Conservation (phyloP, 2,113 vertebrate species). For the Ornithorhynchus anatinus region DNA sequence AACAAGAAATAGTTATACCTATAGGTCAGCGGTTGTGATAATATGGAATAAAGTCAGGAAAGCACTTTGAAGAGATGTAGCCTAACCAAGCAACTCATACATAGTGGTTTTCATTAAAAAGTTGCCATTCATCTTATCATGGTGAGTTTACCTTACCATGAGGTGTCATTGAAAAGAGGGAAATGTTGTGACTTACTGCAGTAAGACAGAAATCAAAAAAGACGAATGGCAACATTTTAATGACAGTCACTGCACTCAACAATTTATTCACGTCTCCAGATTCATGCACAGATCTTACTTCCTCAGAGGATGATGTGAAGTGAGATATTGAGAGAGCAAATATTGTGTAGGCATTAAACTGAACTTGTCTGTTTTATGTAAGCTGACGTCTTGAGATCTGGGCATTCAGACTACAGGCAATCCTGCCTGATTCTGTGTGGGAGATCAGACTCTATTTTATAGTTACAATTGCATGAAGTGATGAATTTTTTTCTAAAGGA, state of each 20-base stretch:
- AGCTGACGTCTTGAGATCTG: too few relatives aligned
- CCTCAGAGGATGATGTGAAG: constrained; percentile 8
- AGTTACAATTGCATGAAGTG: too few relatives aligned
- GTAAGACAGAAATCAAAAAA: constrained; percentile 46
- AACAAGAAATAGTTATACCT: constrained; percentile 42
- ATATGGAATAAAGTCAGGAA: constrained; percentile 42
- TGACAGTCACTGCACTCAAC: constrained; percentile 34
- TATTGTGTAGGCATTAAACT: neutral
- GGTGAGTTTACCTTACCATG: constrained; percentile 61
- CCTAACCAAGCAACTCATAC: constrained; percentile 51
- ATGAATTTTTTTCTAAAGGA: too few relatives aligned
- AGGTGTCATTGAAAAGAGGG: constrained; percentile 60
- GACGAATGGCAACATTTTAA: constrained; percentile 50
- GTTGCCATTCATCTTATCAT: constrained; percentile 62
- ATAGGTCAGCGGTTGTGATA: constrained; percentile 56
- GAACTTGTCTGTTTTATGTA: too few relatives aligned
- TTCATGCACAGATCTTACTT: neutral
- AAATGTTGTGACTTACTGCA: constrained; percentile 34
- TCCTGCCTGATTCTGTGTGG: too few relatives aligned
- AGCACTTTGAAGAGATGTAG: constrained; percentile 49
- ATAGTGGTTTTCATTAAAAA: constrained; percentile 62
- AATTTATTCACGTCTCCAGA: neutral
- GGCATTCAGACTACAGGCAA: too few relatives aligned
- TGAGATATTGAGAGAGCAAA: constrained; percentile 9
- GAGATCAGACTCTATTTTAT: too few relatives aligned